A percentile compares a stretch with the other conserved stretches of the same genome.
Evolutionary conservation across 2,113 vertebrate species (phyloP).

Genomic region (Corythaixoides concolor): DNA sequence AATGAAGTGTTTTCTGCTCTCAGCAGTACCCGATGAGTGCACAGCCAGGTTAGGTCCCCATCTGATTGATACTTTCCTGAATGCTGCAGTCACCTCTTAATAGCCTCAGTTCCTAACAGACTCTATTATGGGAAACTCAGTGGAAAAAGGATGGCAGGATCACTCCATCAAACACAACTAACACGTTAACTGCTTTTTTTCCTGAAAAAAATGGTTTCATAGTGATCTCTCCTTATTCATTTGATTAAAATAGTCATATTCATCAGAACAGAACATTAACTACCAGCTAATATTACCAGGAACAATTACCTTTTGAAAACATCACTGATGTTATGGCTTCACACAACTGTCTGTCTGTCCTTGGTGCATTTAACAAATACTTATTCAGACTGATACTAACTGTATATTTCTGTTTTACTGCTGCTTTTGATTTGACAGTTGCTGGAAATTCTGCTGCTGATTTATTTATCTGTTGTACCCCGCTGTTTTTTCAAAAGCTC

Average conservation of each 20-base stretch:
- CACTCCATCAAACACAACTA: neutral
- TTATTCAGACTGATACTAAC: neutral
- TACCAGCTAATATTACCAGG: neutral
- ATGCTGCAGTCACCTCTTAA: neutral
- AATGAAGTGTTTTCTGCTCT: neutral
- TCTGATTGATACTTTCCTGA: neutral
- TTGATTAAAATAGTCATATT: neutral
- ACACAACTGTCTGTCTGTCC: neutral
- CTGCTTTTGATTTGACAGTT: conserved; percentile 42
- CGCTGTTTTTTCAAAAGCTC: conserved; percentile 32
- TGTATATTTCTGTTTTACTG: neutral
- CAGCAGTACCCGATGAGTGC: accelerated
- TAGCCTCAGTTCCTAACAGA: neutral
- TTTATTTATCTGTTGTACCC: conserved; percentile 27
- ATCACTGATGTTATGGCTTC: neutral
- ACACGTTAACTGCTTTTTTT: accelerated
- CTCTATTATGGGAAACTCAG: neutral
- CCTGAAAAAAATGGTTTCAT: neutral
- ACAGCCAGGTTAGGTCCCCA: neutral
- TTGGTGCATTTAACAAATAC: conserved; percentile 17
- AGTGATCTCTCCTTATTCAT: neutral
- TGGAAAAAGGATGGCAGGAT: neutral
- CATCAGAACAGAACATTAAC: neutral
- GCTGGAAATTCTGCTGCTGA: conserved; percentile 22
- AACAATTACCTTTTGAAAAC: neutral